These are phyloP conservation scores for Cerceris rybyensis DNA, from an alignment of 2,888 invertebrate species.

Conservation along the genomic window DNA sequence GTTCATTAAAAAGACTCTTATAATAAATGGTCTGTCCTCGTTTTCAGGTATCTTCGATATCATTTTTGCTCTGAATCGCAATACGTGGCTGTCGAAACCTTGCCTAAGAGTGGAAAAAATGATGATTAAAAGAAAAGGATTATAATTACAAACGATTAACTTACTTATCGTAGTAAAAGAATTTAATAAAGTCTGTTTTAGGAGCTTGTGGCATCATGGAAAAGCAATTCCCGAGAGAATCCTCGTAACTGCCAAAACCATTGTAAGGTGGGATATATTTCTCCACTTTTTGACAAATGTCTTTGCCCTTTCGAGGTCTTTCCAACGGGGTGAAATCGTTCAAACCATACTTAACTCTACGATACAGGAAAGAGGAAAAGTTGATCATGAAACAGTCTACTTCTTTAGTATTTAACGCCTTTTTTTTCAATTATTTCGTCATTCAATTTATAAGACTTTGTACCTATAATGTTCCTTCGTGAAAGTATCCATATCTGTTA, in stretches of 20 bases:
- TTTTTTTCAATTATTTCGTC: background rate
- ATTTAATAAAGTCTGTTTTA: conserved; percentile 90
- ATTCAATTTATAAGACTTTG: too few relatives aligned
- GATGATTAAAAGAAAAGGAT: conserved; percentile 15
- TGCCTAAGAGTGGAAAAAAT: conserved; percentile 80
- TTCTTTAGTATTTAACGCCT: conserved; percentile 1
- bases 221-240: conserved; percentile 93
- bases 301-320: conserved; percentile 77
- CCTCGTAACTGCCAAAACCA: conserved; percentile 94
- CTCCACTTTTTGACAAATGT: conserved; percentile 42
- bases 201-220: conserved; percentile 91
- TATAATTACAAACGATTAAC: conserved; percentile 8
- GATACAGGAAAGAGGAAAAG: background rate
- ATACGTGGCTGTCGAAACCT: conserved; percentile 89
- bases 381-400: background rate
- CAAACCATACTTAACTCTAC: conserved; percentile 78
- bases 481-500: conserved; percentile 93
- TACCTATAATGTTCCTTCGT: conserved; percentile 91
- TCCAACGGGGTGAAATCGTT: conserved; percentile 86
- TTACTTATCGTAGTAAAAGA: conserved; percentile 90
- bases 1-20: conserved; percentile 91
- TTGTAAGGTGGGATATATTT: conserved; percentile 90
- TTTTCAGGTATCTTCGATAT: conserved; percentile 88
- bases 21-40: conserved; percentile 88
- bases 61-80: conserved; percentile 91